A percentile compares a stretch with the other conserved stretches of the same genome.
phyloP scores from a whole-genome alignment of 2,113 vertebrate genomes.

The Bolborhynchus lineola region DNA sequence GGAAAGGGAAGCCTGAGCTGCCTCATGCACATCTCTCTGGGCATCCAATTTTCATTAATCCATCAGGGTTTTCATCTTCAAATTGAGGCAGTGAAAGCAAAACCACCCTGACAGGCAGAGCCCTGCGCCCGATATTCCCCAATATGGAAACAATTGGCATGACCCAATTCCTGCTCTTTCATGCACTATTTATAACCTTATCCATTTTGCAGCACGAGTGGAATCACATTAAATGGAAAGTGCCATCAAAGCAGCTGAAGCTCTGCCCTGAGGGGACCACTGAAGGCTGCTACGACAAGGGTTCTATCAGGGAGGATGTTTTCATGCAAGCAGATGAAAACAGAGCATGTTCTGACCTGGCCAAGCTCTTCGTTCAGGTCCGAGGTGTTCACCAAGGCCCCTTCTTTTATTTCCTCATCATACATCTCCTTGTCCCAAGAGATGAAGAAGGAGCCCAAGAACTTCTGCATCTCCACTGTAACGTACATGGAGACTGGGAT shows the following conservation, averaged over 20 bases:
- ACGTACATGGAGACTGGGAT: constrained; percentile 99
- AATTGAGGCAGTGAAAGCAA: constrained; percentile 33
- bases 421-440: constrained; percentile 96
- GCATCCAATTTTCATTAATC: not conserved
- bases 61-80: constrained; percentile 11
- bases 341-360: constrained; percentile 77
- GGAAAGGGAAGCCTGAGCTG: not conserved
- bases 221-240: constrained; percentile 29
- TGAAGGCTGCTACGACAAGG: not conserved
- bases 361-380: constrained; percentile 98
- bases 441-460: constrained; percentile 98
- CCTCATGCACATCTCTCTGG: not conserved
- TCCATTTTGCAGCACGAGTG: constrained; percentile 1
- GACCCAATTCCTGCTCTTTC: constrained; percentile 65
- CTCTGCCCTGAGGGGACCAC: constrained; percentile 18
- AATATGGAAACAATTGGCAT: constrained; percentile 56
- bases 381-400: constrained; percentile 95
- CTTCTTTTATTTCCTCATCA: constrained; percentile 90
- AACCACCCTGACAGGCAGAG: not conserved
- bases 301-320: constrained; percentile 19
- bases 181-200: constrained; percentile 75
- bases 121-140: not conserved
- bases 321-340: not conserved
- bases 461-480: constrained; percentile 99
- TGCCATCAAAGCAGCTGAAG: constrained; percentile 40